These are phyloP conservation scores for Platyrinchus mystaceus DNA, from an alignment of 2,797 vertebrate species.

Conservation along the genomic window DNA sequence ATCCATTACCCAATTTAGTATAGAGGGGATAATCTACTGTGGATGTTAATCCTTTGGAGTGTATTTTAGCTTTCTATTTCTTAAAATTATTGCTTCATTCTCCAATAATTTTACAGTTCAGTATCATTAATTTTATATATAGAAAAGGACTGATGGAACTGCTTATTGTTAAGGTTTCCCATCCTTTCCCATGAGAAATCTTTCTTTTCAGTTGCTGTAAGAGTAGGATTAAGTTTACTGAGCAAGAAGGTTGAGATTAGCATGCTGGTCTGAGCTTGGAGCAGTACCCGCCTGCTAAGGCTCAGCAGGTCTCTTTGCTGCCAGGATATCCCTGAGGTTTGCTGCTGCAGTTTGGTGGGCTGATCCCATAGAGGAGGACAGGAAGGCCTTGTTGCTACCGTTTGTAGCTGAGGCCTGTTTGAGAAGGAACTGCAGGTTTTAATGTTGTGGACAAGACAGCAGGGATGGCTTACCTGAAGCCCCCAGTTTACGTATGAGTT, in stretches of 20 bases:
- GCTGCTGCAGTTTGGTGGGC: not conserved
- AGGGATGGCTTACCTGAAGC: not conserved
- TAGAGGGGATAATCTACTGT: constrained; percentile 39
- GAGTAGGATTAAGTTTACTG: constrained; percentile 1
- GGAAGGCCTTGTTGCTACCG: not conserved
- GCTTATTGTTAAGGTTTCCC: constrained; percentile 15
- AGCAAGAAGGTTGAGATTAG: not conserved
- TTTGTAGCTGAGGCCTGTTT: not conserved
- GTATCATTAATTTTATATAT: constrained; percentile 29
- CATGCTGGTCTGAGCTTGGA: not conserved
- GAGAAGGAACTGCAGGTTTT: not conserved
- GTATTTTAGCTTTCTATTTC: constrained; percentile 22
- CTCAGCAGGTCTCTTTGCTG: not conserved
- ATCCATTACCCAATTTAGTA: constrained; percentile 39
- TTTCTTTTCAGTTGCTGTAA: not conserved
- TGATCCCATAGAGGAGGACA: not conserved
- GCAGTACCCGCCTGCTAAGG: not conserved
- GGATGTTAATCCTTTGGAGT: constrained; percentile 48
- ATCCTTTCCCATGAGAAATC: not conserved
- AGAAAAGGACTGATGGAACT: not conserved
- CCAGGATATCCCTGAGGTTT: not conserved
- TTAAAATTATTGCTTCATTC: constrained; percentile 28
- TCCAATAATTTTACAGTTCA: constrained; percentile 34
- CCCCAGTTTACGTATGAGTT: not conserved
- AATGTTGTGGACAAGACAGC: not conserved